phyloP scores from a whole-genome alignment of 2,888 invertebrate species.

The Sicus ferrugineus region DNA sequence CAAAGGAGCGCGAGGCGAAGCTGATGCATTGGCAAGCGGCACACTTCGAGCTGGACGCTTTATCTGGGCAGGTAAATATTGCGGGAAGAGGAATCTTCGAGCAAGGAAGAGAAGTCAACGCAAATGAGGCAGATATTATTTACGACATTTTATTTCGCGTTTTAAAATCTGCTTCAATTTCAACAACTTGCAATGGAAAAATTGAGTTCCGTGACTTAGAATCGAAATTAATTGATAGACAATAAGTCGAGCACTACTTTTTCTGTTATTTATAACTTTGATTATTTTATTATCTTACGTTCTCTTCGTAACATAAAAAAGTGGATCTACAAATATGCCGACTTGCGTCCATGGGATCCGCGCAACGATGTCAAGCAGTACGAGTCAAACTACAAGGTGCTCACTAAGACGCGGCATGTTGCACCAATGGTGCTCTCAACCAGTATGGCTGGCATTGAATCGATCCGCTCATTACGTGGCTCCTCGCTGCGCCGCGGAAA shows the following conservation, averaged over 20 bases:
- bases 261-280: background rate
- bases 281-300: slow-evolving; percentile 15
- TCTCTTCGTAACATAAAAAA: slow-evolving; percentile 34
- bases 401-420: slow-evolving; percentile 78
- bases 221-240: too few relatives aligned
- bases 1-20: slow-evolving; percentile 73
- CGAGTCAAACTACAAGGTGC: slow-evolving; percentile 81
- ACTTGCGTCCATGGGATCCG: slow-evolving; percentile 87
- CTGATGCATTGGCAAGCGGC: slow-evolving; percentile 77
- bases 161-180: too few relatives aligned
- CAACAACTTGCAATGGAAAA: too few relatives aligned
- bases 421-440: slow-evolving; percentile 78
- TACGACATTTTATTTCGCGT: too few relatives aligned
- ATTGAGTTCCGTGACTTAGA: too few relatives aligned
- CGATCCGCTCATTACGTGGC: slow-evolving; percentile 65
- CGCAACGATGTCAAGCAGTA: slow-evolving; percentile 87
- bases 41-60: slow-evolving; percentile 74
- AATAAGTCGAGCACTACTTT: background rate
- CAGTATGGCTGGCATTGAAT: slow-evolving; percentile 75
- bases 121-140: background rate
- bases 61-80: slow-evolving; percentile 50
- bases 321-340: slow-evolving; percentile 82
- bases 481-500: slow-evolving; percentile 64
- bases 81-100: background rate
- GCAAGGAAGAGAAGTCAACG: too few relatives aligned